Evolutionary conservation across 92 coral and sea anemone species (phyloP), one percentile per base, ranked within the genome.

Genomic region (Pocillopora meandrina): DNA sequence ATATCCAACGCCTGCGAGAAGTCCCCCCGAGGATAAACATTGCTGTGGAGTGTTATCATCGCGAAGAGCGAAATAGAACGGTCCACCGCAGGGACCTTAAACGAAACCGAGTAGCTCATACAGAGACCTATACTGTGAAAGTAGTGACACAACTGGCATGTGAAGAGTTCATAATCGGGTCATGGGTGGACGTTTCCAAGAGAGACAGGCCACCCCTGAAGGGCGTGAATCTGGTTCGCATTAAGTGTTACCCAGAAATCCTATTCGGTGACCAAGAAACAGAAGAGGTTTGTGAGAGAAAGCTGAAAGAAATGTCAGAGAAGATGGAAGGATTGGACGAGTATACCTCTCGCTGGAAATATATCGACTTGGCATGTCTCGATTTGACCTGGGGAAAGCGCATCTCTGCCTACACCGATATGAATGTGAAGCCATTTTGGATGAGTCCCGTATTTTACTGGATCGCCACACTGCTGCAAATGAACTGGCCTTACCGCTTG

Each of bases 401-500:
- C 12, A 84, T 93, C 55, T 89, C 89, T 31, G 95, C 93, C 7
- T 93, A 81, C 23, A 89, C 87, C 5, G 92, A 93, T 62, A 77
- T 87, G 72, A 60, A 71, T 2, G 64, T 65, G 14, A 87, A 77
- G 72, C 92, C 92, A 0, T 91, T 77, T 57, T 93, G 97, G 97
- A 93, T 93, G 78, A 82, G 87, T 18, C 77, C 75, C 3, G 55
- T 74, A 35, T 91, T 85, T 67, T 93, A 56, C 79, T 93, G 97
- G 95, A 34, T 89, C 14, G 95, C 97, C 15, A 89, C 97, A 0
- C 60, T 91, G 34, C 62, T 91, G 81, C 66, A 58, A 19, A 74
- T 87, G 82, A 89, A 91, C 12, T 91, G 97, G 97, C 97, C 95
- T 56, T 93, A 88, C 75, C 93, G 96, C 7, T 93, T 94, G 97